These are phyloP conservation scores for Drosophila tropicalis DNA, from an alignment of 1,140 invertebrate genomes.

Conservation along the genomic window DNA sequence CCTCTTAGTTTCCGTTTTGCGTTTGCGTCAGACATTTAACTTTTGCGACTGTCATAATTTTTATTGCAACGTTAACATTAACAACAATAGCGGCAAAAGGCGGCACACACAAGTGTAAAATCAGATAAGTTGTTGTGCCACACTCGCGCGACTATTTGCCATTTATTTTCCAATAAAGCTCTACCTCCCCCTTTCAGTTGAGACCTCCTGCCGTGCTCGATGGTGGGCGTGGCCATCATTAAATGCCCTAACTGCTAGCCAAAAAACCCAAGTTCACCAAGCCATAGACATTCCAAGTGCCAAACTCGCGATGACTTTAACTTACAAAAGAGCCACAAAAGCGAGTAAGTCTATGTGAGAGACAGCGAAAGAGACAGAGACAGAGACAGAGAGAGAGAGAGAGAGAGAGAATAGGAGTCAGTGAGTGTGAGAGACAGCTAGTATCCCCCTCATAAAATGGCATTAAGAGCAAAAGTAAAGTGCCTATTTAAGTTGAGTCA, in stretches of 20 bases:
- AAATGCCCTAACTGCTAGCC: slow-evolving; percentile 46
- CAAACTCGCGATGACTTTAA: slow-evolving; percentile 12
- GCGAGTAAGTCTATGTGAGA: background rate
- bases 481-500: slow-evolving; percentile 82
- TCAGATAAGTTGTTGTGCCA: slow-evolving; percentile 65
- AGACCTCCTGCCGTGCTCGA: slow-evolving; percentile 8
- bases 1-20: slow-evolving; percentile 30
- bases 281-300: background rate
- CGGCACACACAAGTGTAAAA: slow-evolving; percentile 64
- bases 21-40: slow-evolving; percentile 62
- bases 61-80: slow-evolving; percentile 63
- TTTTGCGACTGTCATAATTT: slow-evolving; percentile 77
- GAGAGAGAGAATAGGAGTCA: slow-evolving; percentile 27
- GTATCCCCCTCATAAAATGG: slow-evolving; percentile 64
- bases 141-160: slow-evolving; percentile 66
- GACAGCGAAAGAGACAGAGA: background rate
- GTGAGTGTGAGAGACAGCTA: slow-evolving; percentile 7
- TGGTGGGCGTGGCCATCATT: slow-evolving; percentile 58
- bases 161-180: slow-evolving; percentile 81
- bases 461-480: slow-evolving; percentile 79
- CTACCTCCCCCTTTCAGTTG: background rate
- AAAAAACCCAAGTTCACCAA: background rate
- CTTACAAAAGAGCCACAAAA: slow-evolving; percentile 18
- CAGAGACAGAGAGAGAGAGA: background rate
- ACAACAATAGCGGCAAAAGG: slow-evolving; percentile 28